phyloP scores from a whole-genome alignment of 2,888 invertebrate species.

The Odontocolon sp. region DNA sequence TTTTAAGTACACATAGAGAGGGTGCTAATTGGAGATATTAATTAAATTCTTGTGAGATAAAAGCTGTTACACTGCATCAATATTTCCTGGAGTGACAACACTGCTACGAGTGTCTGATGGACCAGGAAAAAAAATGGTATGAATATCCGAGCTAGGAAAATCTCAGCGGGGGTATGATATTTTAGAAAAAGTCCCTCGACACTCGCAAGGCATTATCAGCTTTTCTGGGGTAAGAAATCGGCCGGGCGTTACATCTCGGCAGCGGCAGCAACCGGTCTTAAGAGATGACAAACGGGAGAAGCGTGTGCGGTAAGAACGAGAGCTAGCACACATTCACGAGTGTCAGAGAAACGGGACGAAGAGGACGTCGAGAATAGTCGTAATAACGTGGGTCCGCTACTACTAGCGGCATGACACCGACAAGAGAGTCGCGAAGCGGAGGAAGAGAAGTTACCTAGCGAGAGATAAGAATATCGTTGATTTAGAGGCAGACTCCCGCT shows the following conservation, averaged over 20 bases:
- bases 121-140: not conserved
- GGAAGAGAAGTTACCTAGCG: conserved; percentile 24
- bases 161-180: conserved; percentile 51
- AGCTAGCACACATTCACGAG: not conserved
- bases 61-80: too few relatives aligned
- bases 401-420: conserved; percentile 12
- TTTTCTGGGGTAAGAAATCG: conserved; percentile 42
- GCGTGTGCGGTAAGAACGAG: conserved; percentile 38
- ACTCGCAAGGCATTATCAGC: conserved; percentile 53
- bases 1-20: too few relatives aligned
- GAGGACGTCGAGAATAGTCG: conserved; percentile 30
- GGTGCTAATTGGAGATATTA: too few relatives aligned
- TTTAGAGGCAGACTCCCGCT: conserved; percentile 59
- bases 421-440: not conserved
- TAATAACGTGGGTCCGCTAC: conserved; percentile 32
- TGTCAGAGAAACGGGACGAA: conserved; percentile 13
- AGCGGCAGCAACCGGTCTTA: conserved; percentile 15
- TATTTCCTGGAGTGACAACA: too few relatives aligned
- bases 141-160: conserved; percentile 24
- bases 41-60: too few relatives aligned
- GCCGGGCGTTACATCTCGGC: conserved; percentile 20
- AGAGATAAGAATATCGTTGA: conserved; percentile 62
- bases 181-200: conserved; percentile 21
- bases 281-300: conserved; percentile 55
- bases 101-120: not conserved